A percentile compares a stretch with the other conserved stretches of the same genome.
Evolutionary conservation across 2,888 invertebrate species (phyloP).

Genomic region (Rhagonycha lutea): DNA sequence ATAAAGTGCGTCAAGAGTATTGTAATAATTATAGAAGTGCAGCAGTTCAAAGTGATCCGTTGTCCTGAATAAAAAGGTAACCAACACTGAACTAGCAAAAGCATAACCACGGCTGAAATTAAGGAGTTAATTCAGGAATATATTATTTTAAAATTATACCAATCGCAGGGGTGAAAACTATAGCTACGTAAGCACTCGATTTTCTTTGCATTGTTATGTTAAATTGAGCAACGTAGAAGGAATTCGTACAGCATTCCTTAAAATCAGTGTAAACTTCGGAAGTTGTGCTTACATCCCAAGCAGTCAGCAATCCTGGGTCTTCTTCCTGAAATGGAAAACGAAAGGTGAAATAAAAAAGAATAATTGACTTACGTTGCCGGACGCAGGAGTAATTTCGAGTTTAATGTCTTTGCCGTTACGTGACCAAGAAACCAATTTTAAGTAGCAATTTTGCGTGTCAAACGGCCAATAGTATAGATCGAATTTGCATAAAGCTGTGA

Average conservation of each 20-base stretch:
- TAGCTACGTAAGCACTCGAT: neutral
- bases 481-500: conserved; percentile 66
- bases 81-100: conserved; percentile 67
- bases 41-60: conserved; percentile 64
- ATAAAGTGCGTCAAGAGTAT: conserved; percentile 67
- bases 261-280: neutral
- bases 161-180: neutral
- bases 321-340: neutral
- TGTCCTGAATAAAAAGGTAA: conserved; percentile 68
- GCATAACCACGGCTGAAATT: conserved; percentile 60
- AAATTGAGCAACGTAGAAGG: neutral
- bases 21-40: conserved; percentile 62
- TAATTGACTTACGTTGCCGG: neutral
- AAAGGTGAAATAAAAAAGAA: neutral
- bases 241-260: neutral
- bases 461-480: conserved; percentile 76
- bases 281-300: neutral
- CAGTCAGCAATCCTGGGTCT: neutral
- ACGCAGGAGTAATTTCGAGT: conserved; percentile 40
- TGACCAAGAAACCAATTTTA: conserved; percentile 77
- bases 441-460: conserved; percentile 68
- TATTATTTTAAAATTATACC: neutral
- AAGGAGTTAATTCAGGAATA: neutral
- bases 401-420: conserved; percentile 65
- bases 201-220: conserved; percentile 6